Conservation (phyloP, 23 tunicate genomes). For the Corella eumyota region DNA sequence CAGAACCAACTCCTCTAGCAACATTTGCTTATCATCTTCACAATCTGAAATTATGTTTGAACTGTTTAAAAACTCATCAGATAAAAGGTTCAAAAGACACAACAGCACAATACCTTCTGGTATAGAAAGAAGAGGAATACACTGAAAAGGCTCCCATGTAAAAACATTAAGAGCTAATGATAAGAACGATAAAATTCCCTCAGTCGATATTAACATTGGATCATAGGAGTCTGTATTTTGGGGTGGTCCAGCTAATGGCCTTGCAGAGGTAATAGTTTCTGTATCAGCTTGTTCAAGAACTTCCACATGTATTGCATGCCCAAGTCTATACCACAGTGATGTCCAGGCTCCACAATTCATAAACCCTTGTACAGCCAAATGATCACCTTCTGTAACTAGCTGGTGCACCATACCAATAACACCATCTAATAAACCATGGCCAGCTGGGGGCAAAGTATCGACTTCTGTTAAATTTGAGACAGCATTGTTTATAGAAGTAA, state of each 20-base stretch:
- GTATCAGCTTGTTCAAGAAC: slow-evolving; percentile 34
- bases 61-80: slow-evolving; percentile 37
- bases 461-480: slow-evolving; percentile 82
- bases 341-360: slow-evolving; percentile 72
- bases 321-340: slow-evolving; percentile 74
- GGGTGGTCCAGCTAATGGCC: slow-evolving; percentile 13
- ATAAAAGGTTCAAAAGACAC: slow-evolving; percentile 23
- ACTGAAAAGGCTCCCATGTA: slow-evolving; percentile 47
- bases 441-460: slow-evolving; percentile 52
- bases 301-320: slow-evolving; percentile 55
- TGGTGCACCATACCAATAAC: slow-evolving; percentile 61
- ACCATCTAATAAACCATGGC: slow-evolving; percentile 61
- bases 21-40: background rate
- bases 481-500: slow-evolving; percentile 31
- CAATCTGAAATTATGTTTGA: slow-evolving; percentile 3
- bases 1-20: slow-evolving; percentile 7
- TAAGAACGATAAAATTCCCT: slow-evolving; percentile 33
- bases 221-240: slow-evolving; percentile 26
- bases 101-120: slow-evolving; percentile 38
- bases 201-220: slow-evolving; percentile 63
- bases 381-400: slow-evolving; percentile 26
- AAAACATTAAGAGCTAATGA: slow-evolving; percentile 27
- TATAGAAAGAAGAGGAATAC: slow-evolving; percentile 28
- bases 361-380: slow-evolving; percentile 30
- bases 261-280: slow-evolving; percentile 57